Evolutionary conservation across 2,113 vertebrate species (phyloP).

Genomic region (Forbesichthys papilliferus): DNA sequence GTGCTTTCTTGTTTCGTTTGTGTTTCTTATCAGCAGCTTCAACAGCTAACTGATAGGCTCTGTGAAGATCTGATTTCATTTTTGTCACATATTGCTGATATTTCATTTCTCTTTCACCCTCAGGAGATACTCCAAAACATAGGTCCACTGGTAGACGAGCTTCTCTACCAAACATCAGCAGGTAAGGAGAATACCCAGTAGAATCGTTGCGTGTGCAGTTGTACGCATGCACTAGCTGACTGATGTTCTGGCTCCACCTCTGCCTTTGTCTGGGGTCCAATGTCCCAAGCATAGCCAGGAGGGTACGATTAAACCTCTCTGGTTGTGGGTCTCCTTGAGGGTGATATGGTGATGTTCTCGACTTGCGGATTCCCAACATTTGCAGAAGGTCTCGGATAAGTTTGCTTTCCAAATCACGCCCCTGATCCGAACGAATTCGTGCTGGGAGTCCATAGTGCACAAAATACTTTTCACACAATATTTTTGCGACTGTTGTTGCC

Average conservation of each 20-base stretch:
- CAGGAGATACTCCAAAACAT: slow-evolving; percentile 9
- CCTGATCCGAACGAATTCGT: slow-evolving; percentile 15
- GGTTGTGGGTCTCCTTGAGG: slow-evolving; percentile 2
- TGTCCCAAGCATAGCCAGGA: slow-evolving; percentile 13
- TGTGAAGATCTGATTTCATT: slow-evolving; percentile 18
- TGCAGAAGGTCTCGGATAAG: slow-evolving; percentile 8
- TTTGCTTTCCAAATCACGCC: slow-evolving; percentile 21
- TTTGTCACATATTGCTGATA: slow-evolving; percentile 17
- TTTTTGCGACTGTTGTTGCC: too few species aligned
- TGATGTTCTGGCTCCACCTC: too few species aligned
- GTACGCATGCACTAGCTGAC: too few species aligned
- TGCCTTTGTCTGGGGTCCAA: too few species aligned
- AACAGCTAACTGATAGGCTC: slow-evolving; percentile 13
- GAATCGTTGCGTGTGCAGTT: too few species aligned
- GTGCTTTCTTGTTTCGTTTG: not conserved
- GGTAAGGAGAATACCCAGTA: too few species aligned
- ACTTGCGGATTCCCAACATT: slow-evolving; percentile 8
- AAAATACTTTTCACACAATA: too few species aligned
- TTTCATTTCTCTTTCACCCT: not conserved
- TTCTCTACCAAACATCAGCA: too few species aligned
- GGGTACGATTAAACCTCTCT: not conserved
- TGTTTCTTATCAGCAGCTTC: slow-evolving; percentile 12
- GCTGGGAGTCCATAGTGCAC: slow-evolving; percentile 2
- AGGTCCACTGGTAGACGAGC: too few species aligned
- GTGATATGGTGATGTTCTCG: not conserved